Base-by-base conservation (phyloP, 2,888 invertebrate genomes). In the Argyresthia albistria region DNA sequence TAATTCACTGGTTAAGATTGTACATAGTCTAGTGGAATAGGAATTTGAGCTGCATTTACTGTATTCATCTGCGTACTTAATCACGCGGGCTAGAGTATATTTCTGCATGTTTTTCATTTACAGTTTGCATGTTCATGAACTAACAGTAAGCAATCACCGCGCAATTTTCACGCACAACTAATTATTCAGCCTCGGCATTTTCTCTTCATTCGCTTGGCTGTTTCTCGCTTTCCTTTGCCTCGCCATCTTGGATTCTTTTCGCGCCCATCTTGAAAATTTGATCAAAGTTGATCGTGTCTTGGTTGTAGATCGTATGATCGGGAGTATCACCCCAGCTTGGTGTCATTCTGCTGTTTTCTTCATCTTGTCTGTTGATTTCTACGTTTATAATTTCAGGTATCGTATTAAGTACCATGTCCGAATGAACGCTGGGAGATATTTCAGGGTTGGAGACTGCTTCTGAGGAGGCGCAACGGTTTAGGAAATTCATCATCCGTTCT, bases 321-420 rank as follows among this genome's bases (percentile, higher is more conserved):
- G 74, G 76, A 0, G 71, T 62, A 16, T 88, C 88, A 0, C 88
- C 88, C 88, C 88, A 88, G 50, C 81, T 81, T 0, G 77, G 76
- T 0, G 82, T 81, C 12, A 71, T 62, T 14, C 71, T 61, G 25
- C 66, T 71, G 15, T 43, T 16, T n/a, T 14, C 42, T 36, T 45
- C 36, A 12, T 15, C 39, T 25, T 35, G 36, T 2, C 6, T 42
- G 12, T 66, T 66, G 0, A 64, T 59, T 49, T 74, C 75, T 0
- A 67, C 67, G 1, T 56, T 69, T 0, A 62, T 58, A 9, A 25
- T 70, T 60, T 82, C 83, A 4, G 71, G 76, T 1, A 82, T 80
- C 0, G 76, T 60, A n/a, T 84, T 81, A 0, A 82, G 57, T 0
- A 61, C 65, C 0, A 69, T 58, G 25, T 84, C 84, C 0, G 82